Conservation (phyloP, 2,797 vertebrate species). For the Siniperca scherzeri region DNA sequence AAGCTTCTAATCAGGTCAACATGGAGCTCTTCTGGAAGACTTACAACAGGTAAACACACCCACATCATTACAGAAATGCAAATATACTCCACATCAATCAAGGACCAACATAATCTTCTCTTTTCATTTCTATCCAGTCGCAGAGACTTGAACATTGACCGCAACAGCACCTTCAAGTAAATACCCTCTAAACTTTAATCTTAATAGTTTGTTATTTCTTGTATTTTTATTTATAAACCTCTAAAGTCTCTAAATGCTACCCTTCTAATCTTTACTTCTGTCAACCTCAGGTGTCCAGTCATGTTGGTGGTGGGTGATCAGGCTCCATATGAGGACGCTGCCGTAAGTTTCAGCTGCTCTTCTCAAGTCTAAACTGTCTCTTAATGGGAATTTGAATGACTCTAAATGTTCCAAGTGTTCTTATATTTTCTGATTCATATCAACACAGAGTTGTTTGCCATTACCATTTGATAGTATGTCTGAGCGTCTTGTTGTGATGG, state of each 20-base stretch:
- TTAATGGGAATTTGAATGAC: neutral
- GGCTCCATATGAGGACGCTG: slow-evolving; percentile 93
- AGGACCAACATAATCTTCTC: neutral
- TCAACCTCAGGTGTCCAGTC: slow-evolving; percentile 89
- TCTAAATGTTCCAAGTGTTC: accelerated
- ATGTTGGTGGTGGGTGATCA: slow-evolving; percentile 95
- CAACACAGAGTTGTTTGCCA: neutral
- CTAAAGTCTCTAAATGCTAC: neutral
- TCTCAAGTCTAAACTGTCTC: neutral
- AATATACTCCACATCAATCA: neutral
- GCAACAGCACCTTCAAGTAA: slow-evolving; percentile 91
- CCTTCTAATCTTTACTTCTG: neutral
- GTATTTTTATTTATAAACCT: accelerated
- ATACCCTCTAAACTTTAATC: slow-evolving; percentile 10
- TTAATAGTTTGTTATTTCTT: neutral
- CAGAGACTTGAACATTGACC: slow-evolving; percentile 91
- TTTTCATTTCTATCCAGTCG: slow-evolving; percentile 82
- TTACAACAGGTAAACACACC: slow-evolving; percentile 87
- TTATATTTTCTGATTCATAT: neutral
- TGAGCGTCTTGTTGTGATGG: neutral
- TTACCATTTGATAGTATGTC: neutral
- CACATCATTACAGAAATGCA: neutral
- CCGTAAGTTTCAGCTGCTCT: slow-evolving; percentile 82
- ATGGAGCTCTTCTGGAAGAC: slow-evolving; percentile 92
- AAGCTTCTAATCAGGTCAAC: slow-evolving; percentile 87